Percentiles rank a stretch among this genome's conserved stretches.
Conservation (phyloP, 2,888 invertebrate species). For the Agrochola lychnidis region DNA sequence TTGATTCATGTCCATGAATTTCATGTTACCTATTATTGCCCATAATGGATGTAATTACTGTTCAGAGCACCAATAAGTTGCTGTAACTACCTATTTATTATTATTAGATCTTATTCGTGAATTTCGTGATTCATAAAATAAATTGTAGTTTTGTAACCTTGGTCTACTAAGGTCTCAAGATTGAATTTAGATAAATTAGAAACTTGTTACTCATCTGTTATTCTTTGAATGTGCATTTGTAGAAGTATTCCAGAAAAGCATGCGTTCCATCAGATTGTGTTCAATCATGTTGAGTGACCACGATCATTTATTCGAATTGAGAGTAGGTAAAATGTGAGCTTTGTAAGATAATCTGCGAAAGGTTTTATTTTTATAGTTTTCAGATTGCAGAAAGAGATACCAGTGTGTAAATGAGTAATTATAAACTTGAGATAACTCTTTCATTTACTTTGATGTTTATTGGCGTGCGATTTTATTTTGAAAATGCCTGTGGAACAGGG, state of each 20-base stretch:
- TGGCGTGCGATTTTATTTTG: conserved; percentile 30
- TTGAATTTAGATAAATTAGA: conserved; percentile 18
- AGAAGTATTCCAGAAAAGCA: not conserved
- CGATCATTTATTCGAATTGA: not conserved
- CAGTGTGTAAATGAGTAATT: not conserved
- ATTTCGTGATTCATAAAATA: conserved; percentile 30
- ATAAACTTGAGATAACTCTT: not conserved
- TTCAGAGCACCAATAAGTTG: not conserved
- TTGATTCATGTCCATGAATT: conserved; percentile 10
- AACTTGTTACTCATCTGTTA: conserved; percentile 20
- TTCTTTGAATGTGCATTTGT: not conserved
- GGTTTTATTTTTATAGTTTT: not conserved
- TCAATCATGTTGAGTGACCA: not conserved
- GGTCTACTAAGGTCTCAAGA: conserved; percentile 18
- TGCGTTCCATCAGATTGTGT: not conserved
- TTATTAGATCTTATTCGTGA: conserved; percentile 12
- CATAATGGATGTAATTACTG: conserved; percentile 33
- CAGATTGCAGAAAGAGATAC: not conserved
- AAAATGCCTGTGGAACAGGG: conserved; percentile 25
- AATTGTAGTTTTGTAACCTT: conserved; percentile 28
- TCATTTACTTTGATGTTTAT: conserved; percentile 26
- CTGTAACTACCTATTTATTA: not conserved
- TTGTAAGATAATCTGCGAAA: not conserved
- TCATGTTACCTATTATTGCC: conserved; percentile 26
- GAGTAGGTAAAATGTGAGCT: too few species aligned